phyloP scores from a whole-genome alignment of 2,888 invertebrate species.

The Mesorhabditis spiculigera region DNA sequence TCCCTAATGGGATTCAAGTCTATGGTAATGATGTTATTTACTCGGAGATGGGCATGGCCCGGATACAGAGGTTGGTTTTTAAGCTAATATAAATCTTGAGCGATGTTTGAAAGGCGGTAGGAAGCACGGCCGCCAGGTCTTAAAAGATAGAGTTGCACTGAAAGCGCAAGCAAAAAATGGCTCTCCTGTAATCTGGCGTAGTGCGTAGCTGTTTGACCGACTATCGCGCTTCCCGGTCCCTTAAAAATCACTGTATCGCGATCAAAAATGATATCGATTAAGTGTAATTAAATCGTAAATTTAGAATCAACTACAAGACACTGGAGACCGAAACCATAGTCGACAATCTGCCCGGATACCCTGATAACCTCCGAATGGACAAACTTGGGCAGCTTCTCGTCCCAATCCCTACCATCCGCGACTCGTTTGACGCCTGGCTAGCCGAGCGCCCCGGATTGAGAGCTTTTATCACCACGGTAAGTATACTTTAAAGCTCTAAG shows the following conservation, averaged over 20 bases:
- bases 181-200: too few relatives aligned
- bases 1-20: conserved; percentile 40
- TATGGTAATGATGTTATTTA: conserved; percentile 24
- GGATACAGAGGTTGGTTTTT: conserved; percentile 34
- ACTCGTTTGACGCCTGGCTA: conserved; percentile 18
- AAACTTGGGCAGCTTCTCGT: conserved; percentile 17
- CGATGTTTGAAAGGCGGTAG: too few relatives aligned
- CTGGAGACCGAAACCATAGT: conserved; percentile 17
- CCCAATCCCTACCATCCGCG: background rate
- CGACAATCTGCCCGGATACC: conserved; percentile 40
- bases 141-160: too few relatives aligned
- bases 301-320: background rate
- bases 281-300: too few relatives aligned
- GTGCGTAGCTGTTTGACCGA: too few relatives aligned
- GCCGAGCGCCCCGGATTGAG: conserved; percentile 21
- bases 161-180: too few relatives aligned
- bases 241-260: too few relatives aligned
- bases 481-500: background rate
- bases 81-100: too few relatives aligned
- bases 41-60: conserved; percentile 35
- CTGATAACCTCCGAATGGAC: conserved; percentile 35
- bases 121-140: too few relatives aligned
- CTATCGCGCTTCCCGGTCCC: too few relatives aligned
- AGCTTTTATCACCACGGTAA: conserved; percentile 29
- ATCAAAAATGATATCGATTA: too few relatives aligned